Evolutionary conservation across 2,888 invertebrate genomes (phyloP).

Genomic region (Trichogramma dendrolimi): DNA sequence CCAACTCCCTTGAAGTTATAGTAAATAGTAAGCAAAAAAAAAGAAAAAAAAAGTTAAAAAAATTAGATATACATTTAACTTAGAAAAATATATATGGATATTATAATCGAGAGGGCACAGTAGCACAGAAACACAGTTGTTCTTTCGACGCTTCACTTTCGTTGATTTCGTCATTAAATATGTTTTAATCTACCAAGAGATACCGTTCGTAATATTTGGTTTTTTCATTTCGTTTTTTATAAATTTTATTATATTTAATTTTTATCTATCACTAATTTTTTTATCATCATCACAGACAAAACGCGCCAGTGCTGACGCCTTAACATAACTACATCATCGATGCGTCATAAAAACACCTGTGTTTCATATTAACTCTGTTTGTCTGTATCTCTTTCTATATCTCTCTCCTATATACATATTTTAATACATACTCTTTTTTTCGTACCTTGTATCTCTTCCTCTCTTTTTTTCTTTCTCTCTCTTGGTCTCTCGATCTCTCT

Average conservation of each 20-base stretch:
- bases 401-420: too few species aligned
- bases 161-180: too few species aligned
- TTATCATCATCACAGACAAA: constrained; percentile 28
- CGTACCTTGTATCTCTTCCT: constrained; percentile 8
- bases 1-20: too few species aligned
- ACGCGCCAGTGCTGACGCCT: constrained; percentile 6
- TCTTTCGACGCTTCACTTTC: constrained; percentile 9
- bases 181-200: too few species aligned
- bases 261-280: constrained; percentile 17
- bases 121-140: constrained; percentile 24
- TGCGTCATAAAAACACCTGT: not conserved
- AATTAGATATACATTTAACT: constrained; percentile 11
- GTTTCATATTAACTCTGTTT: too few species aligned
- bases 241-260: too few species aligned
- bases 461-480: not conserved
- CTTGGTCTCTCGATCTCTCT: not conserved
- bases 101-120: constrained; percentile 13
- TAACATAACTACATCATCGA: too few species aligned
- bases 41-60: constrained; percentile 23
- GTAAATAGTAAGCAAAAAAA: constrained; percentile 10
- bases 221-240: too few species aligned
- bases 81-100: too few species aligned
- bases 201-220: too few species aligned
- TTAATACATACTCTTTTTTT: too few species aligned
- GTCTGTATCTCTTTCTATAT: too few species aligned